Evolutionary conservation across 2,888 invertebrate species (phyloP).

Genomic region (Ceramica pisi): DNA sequence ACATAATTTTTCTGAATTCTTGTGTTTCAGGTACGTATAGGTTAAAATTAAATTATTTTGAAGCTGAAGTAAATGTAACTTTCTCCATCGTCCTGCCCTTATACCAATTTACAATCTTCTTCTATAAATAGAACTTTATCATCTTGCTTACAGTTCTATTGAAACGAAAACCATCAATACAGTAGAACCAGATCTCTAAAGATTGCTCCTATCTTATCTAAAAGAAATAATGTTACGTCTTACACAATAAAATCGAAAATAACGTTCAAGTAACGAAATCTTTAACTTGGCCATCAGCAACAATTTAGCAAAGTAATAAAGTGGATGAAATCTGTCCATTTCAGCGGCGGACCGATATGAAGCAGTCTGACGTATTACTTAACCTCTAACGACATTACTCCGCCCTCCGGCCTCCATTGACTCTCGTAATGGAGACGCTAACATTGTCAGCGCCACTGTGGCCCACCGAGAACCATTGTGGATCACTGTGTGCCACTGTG

Average conservation of each 20-base stretch:
- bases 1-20: neutral
- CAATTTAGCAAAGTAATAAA: conserved; percentile 48
- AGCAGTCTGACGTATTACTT: conserved; percentile 26
- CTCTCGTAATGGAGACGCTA: conserved; percentile 67
- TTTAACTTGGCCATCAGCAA: conserved; percentile 30
- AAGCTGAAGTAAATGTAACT: too few species aligned
- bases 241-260: neutral
- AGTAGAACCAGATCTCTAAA: neutral
- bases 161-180: neutral
- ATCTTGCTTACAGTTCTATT: neutral
- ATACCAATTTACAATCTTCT: neutral
- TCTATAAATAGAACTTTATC: neutral
- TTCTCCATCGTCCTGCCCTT: neutral
- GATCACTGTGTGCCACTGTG: conserved; percentile 4
- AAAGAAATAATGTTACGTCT: neutral
- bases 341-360: conserved; percentile 3
- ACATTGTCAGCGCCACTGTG: conserved; percentile 36
- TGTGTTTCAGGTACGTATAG: neutral
- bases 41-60: neutral
- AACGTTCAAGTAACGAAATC: neutral
- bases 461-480: neutral
- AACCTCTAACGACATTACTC: conserved; percentile 32
- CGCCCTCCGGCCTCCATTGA: conserved; percentile 41
- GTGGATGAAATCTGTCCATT: conserved; percentile 39
- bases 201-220: neutral